Base-by-base conservation (phyloP, 2,113 vertebrate genomes). In the Chloroceryle aenea region DNA sequence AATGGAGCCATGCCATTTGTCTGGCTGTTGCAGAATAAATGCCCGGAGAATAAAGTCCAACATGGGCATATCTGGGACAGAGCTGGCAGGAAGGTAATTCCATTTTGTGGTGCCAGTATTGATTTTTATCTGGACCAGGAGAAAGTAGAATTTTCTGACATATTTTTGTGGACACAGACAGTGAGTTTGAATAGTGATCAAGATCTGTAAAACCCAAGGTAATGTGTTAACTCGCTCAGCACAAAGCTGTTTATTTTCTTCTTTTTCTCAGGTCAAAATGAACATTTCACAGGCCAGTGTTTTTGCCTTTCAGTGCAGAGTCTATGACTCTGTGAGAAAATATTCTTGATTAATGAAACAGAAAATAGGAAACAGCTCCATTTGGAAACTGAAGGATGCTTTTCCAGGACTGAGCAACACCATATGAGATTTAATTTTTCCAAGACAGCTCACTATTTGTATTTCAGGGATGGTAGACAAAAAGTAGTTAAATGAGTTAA, bases 91-190 rank as follows among this genome's bases (percentile, higher is more conserved):
- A 69, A 29, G 0, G 1, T 47, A 75, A 86, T 84, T 80, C 43
- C 20, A 45, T 79, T 80, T 71, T 1, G 4, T 73, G 68, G 72
- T 0, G 0, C 53, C 61, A 64, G 48, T 53, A 72, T 3, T 13
- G 21, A 29, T 68, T 91, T 73, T 61, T 76, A 80, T 50, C 58
- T 58, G 32, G 34, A 36, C 26, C 61, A 43, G 48, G 27, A 64
- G 32, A 91, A 69, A 73, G 34, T 58, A 85, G 53, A 69, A 64
- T 78, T 90, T 90, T 69, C 69, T 85, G 59, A n/a, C 26, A 14
- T 11, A 14, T 66, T 63, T 75, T 45, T 69, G 19, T 48, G 36
- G 43, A 40, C 14, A 21, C 62, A 42, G 25, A 59, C 32, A 61
- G 25, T 30, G 32, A 81, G 7, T 50, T 92, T 64, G 20, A 93